Evolutionary conservation across 2,113 vertebrate genomes (phyloP).

Genomic region (Phalacrocorax carbo): DNA sequence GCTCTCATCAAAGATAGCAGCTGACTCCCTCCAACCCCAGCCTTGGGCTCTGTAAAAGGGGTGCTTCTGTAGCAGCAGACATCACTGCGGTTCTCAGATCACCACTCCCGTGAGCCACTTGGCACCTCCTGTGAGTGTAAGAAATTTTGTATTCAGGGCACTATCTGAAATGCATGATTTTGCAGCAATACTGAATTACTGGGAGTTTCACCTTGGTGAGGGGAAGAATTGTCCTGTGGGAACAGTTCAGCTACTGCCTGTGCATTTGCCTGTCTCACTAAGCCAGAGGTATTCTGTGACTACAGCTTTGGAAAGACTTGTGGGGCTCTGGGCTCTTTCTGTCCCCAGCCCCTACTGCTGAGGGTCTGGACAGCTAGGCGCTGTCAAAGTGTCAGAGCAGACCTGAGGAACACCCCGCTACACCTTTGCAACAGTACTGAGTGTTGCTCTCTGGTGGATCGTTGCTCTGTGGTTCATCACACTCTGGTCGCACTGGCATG

Average conservation of each 20-base stretch:
- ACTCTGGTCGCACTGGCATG: not conserved
- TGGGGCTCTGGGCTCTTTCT: not conserved
- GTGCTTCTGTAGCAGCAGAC: not conserved
- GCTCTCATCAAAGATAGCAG: not conserved
- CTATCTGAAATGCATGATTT: not conserved
- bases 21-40: not conserved
- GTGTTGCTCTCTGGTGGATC: not conserved
- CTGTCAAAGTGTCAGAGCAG: not conserved
- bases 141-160: not conserved
- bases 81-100: not conserved
- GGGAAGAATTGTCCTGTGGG: not conserved
- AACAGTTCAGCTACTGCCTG: not conserved
- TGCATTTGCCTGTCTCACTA: not conserved
- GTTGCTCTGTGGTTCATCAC: not conserved
- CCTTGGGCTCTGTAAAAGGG: not conserved
- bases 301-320: not conserved
- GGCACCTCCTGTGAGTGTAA: not conserved
- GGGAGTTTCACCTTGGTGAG: not conserved
- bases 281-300: not conserved
- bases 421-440: not conserved
- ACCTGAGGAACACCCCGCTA: not conserved
- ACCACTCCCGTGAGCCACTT: not conserved
- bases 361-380: fast-evolving
- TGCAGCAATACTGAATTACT: not conserved
- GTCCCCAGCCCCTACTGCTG: not conserved